Evolutionary conservation across 2,888 invertebrate genomes (phyloP).

Genomic region (Macaria notata): DNA sequence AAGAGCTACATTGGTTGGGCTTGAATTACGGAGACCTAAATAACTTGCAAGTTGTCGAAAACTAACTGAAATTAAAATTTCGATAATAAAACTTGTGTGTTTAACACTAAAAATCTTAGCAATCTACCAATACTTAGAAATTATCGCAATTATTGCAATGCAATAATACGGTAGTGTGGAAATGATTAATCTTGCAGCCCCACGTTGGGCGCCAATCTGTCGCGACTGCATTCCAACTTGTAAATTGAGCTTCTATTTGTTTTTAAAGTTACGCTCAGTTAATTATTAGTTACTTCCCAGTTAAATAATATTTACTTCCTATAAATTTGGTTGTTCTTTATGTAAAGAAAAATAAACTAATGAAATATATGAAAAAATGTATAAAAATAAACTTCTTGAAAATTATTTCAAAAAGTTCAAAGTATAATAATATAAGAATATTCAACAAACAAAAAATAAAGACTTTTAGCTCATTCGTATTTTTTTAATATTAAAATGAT

Average conservation of each 20-base stretch:
- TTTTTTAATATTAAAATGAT: not conserved
- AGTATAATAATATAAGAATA: no score
- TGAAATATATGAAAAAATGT: no score
- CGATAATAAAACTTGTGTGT: no score
- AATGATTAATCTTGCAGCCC: conserved; percentile 53
- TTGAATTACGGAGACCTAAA: no score
- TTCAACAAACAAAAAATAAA: no score
- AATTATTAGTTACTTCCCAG: not conserved
- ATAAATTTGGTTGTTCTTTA: no score
- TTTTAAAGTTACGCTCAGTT: not conserved
- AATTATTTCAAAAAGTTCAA: no score
- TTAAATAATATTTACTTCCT: not conserved
- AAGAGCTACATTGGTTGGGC: no score
- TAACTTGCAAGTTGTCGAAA: no score
- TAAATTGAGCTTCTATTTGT: conserved; percentile 5
- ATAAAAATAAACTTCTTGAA: no score
- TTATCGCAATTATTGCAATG: conserved; percentile 26
- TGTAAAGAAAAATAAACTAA: no score
- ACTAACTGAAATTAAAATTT: no score
- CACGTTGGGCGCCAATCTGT: conserved; percentile 58
- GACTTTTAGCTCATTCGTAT: not conserved
- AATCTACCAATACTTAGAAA: not conserved
- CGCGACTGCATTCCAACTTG: conserved; percentile 28
- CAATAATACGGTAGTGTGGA: conserved; percentile 44
- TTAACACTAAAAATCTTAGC: not conserved